These are phyloP conservation scores for Creontiades dilutus DNA, from an alignment of 2,888 invertebrate species.

Conservation along the genomic window DNA sequence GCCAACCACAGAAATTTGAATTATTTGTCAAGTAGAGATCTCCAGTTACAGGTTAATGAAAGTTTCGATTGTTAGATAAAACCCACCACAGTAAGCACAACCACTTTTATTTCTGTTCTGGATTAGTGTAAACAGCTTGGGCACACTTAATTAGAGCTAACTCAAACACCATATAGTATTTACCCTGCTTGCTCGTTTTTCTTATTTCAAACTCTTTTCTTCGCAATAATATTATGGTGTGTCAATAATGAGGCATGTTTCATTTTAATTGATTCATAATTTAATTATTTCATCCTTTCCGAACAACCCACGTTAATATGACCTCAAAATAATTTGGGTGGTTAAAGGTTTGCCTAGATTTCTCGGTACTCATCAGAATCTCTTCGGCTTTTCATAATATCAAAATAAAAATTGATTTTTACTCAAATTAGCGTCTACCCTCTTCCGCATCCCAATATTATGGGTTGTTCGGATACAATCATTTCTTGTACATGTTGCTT, in stretches of 20 bases:
- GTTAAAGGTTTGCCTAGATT: too few relatives aligned
- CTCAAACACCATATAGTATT: background rate
- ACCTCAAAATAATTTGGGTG: too few relatives aligned
- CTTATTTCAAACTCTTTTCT: background rate
- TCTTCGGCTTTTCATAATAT: too few relatives aligned
- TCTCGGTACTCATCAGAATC: too few relatives aligned
- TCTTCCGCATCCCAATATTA: too few relatives aligned
- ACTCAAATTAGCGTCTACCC: too few relatives aligned
- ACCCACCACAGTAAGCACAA: conserved; percentile 58
- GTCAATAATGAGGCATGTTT: too few relatives aligned
- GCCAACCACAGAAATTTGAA: conserved; percentile 58
- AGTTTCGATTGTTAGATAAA: conserved; percentile 43
- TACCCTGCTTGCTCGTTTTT: background rate
- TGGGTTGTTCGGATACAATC: conserved; percentile 10
- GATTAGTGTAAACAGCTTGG: background rate
- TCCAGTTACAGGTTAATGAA: conserved; percentile 62
- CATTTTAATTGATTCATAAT: too few relatives aligned
- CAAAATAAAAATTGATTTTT: too few relatives aligned
- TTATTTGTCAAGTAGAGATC: conserved; percentile 63
- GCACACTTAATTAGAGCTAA: background rate
- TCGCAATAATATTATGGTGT: background rate
- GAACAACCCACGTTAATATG: too few relatives aligned
- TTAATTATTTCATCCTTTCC: too few relatives aligned
- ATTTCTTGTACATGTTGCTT: background rate
- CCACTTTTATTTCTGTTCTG: background rate